These are phyloP conservation scores for Pitta sordida DNA, from an alignment of 2,113 vertebrate species.

Conservation along the genomic window DNA sequence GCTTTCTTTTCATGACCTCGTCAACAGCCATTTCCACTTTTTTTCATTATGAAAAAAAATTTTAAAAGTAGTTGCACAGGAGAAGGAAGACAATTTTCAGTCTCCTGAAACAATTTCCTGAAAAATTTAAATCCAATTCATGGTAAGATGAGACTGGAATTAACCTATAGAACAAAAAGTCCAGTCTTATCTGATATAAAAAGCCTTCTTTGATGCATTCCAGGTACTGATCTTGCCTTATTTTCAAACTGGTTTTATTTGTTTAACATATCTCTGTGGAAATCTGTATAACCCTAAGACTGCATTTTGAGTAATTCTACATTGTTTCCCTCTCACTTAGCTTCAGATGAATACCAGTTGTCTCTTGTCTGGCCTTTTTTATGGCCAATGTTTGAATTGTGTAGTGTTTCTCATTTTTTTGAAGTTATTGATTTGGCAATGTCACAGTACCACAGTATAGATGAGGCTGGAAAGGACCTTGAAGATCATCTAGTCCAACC, in stretches of 20 bases:
- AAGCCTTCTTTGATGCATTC: neutral
- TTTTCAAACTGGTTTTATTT: neutral
- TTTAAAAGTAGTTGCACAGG: neutral
- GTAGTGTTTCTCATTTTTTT: neutral
- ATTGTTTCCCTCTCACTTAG: neutral
- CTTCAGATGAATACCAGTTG: neutral
- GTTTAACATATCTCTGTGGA: neutral
- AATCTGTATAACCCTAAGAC: neutral
- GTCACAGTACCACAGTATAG: too few relatives aligned
- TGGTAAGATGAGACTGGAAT: neutral
- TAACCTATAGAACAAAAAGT: neutral
- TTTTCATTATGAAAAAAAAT: neutral
- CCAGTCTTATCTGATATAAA: neutral
- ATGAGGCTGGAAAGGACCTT: too few relatives aligned
- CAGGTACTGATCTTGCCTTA: neutral
- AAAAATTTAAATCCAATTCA: neutral
- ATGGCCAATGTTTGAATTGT: neutral
- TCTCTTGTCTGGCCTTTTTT: neutral
- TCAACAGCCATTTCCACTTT: neutral
- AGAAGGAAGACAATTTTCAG: neutral
- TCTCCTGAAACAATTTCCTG: neutral
- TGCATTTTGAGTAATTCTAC: neutral
- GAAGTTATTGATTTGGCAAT: neutral
- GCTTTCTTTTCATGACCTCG: neutral
- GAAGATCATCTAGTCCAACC: too few relatives aligned